Percentiles rank a stretch among this genome's conserved stretches.
phyloP scores from a whole-genome alignment of 2,113 vertebrate genomes.

The pig (Sus scrofa) region T2T-Sscrofa CM000817.6:17016501-17017000 shows the following conservation, averaged over 20 bases:
- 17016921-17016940: slow-evolving; percentile 74
- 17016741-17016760: not conserved
- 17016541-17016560: slow-evolving; percentile 77
- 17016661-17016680: slow-evolving; percentile 76
- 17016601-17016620: slow-evolving; percentile 92
- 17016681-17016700: slow-evolving; percentile 41
- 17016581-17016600: slow-evolving; percentile 92
- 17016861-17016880: slow-evolving; percentile 66
- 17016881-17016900: slow-evolving; percentile 79
- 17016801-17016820: slow-evolving; percentile 67
- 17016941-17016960: slow-evolving; percentile 76
- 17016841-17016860: slow-evolving; percentile 83
- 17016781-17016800: slow-evolving; percentile 82
- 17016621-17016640: slow-evolving; percentile 89
- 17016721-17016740: slow-evolving; percentile 58
- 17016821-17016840: slow-evolving; percentile 84
- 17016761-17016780: slow-evolving; percentile 77
- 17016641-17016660: slow-evolving; percentile 87
- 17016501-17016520: slow-evolving; percentile 74
- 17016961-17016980: slow-evolving; percentile 81
- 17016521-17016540: slow-evolving; percentile 84
- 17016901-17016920: slow-evolving; percentile 76
- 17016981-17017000: slow-evolving; percentile 76
- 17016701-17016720: not conserved
- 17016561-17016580: slow-evolving; percentile 90